phyloP scores from a whole-genome alignment of 2,797 vertebrate genomes.

The Sciaenops ocellatus region DNA sequence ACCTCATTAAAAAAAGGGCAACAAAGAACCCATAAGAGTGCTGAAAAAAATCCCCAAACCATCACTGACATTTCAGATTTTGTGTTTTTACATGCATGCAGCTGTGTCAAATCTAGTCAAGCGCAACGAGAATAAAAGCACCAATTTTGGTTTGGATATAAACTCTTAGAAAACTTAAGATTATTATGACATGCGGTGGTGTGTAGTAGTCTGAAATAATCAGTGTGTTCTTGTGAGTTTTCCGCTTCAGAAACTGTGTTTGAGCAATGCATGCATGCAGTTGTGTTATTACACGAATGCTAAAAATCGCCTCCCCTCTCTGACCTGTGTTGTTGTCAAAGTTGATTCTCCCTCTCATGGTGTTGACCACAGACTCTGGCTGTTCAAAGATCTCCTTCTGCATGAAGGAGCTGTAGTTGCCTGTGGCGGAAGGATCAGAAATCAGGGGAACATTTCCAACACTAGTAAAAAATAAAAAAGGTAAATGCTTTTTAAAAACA shows the following conservation, averaged over 20 bases:
- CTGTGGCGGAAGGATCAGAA: constrained; percentile 74
- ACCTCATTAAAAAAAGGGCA: constrained; percentile 23
- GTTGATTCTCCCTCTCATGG: constrained; percentile 98
- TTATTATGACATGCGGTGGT: background rate
- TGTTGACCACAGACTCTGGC: constrained; percentile 98
- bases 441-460: constrained; percentile 44
- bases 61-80: background rate
- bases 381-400: constrained; percentile 99
- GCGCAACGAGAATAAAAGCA: background rate
- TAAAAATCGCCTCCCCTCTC: constrained; percentile 17
- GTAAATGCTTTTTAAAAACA: constrained; percentile 27
- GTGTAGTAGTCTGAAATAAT: background rate
- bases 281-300: background rate
- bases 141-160: background rate
- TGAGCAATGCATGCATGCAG: background rate
- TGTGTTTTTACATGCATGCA: background rate
- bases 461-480: background rate
- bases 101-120: background rate
- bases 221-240: background rate
- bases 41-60: background rate
- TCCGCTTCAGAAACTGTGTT: background rate
- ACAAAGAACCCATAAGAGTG: background rate
- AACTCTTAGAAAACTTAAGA: background rate
- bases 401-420: constrained; percentile 99
- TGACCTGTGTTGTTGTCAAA: constrained; percentile 97